Evolutionary conservation across 2,888 invertebrate genomes (phyloP).

Genomic region (Lasioglossum leucozonium): DNA sequence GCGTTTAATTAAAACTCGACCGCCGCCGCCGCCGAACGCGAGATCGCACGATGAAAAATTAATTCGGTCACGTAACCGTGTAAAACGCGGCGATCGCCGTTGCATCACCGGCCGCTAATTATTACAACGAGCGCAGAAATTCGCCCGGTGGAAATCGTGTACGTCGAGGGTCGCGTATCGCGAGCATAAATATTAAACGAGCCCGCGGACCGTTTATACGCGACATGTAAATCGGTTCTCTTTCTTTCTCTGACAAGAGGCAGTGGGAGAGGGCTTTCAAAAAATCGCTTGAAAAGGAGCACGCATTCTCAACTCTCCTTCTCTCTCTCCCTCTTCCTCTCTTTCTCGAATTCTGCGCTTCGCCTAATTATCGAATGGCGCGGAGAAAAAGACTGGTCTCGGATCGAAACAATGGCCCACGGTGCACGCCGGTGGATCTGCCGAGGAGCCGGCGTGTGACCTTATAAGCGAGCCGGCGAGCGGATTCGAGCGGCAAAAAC

Average conservation of each 20-base stretch:
- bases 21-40: slow-evolving; percentile 5
- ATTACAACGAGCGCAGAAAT: slow-evolving; percentile 43
- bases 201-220: slow-evolving; percentile 24
- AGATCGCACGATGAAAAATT: slow-evolving; percentile 55
- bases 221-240: slow-evolving; percentile 24
- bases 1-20: slow-evolving; percentile 60
- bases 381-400: not conserved
- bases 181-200: slow-evolving; percentile 51
- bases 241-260: not conserved
- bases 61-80: slow-evolving; percentile 61
- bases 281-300: not conserved
- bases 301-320: not conserved
- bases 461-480: slow-evolving; percentile 27
- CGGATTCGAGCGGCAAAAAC: slow-evolving; percentile 29
- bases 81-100: slow-evolving; percentile 46
- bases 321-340: not conserved
- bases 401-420: slow-evolving; percentile 34
- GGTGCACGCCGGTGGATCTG: slow-evolving; percentile 13
- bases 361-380: not conserved
- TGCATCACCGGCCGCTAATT: slow-evolving; percentile 51
- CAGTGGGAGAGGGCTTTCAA: not conserved
- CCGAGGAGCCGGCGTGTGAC: slow-evolving; percentile 7
- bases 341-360: not conserved
- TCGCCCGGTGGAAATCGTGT: slow-evolving; percentile 11
- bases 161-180: slow-evolving; percentile 8